Evolutionary conservation across 2,888 invertebrate genomes (phyloP), one percentile per base, ranked within the genome.

Genomic region (Sceliomorpha sp.): DNA sequence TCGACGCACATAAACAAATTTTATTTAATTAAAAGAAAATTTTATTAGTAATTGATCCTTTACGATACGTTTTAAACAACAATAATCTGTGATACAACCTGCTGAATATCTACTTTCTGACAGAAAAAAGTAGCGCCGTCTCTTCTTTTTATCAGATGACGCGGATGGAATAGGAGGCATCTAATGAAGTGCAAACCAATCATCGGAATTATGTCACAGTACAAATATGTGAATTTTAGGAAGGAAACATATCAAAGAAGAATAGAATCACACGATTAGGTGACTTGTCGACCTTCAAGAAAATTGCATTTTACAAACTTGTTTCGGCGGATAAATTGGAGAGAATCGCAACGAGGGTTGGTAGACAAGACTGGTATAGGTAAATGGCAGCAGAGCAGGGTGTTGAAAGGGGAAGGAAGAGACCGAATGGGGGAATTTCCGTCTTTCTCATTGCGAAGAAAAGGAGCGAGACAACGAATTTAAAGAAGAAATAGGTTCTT

Each of bases 301-400:
- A 90, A 90, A 90, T 90, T 90, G 90, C 89, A 90, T 90, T 90
- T 90, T 89, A 89, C 89, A 89, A 90, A 90, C 89, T 90, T 90
- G 89, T 90, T 90, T 90, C 89, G 80, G 79, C 89, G 87, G 89
- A 89, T 89, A 89, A 90, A 90, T 90, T 90, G 90, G 89, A 88
- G 87, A 85, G 88, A 90, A 90, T 90, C 89, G 90, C 39, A 50
- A 88, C 84, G 86, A 86, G 85, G 83, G 79, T 76, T 79, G 81
- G 81, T 70, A 77, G 75, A 70, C 64, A 75, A 79, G 71, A 42
- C 69, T 62, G 67, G 70, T 59, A 64, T 63, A 70, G 70, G 67
- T 53, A 58, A 72, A 44, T 64, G 66, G 67, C 47, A 39, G 48
- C 55, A 74, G 72, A 72, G 80, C 79, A 79, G 59, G 45, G 62